Conservation (phyloP, 2,797 vertebrate species). For the Liasis olivaceus region DNA sequence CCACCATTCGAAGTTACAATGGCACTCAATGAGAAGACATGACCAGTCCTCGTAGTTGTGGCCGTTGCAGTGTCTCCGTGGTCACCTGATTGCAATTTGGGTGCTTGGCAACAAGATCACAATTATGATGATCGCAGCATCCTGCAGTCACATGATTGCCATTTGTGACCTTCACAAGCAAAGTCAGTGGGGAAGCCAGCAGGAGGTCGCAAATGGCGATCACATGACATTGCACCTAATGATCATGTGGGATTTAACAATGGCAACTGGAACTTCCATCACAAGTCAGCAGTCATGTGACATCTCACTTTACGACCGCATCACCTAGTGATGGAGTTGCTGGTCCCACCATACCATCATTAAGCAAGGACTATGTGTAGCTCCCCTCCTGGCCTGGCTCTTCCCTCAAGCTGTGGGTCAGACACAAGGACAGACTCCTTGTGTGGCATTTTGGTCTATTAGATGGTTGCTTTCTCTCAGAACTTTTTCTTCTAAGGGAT, state of each 20-base stretch:
- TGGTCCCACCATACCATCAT: neutral
- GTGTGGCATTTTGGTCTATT: neutral
- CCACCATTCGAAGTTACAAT: neutral
- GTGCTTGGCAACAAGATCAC: neutral
- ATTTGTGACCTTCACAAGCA: neutral
- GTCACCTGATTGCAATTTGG: neutral
- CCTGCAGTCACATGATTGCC: neutral
- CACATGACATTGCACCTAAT: neutral
- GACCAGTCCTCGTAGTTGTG: neutral
- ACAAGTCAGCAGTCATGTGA: neutral
- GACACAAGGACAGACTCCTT: neutral
- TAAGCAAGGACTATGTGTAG: neutral
- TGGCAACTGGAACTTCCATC: too few species aligned
- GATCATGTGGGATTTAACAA: neutral
- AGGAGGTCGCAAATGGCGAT: neutral
- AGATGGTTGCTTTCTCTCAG: neutral
- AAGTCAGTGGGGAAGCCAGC: neutral
- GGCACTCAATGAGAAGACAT: neutral
- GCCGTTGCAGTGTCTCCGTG: neutral
- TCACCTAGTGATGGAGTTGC: neutral
- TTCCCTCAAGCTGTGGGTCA: neutral
- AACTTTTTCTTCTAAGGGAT: neutral
- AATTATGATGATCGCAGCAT: neutral
- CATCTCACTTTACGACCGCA: neutral
- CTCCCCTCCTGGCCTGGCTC: neutral